These are phyloP conservation scores for Philopotamus ludificatus DNA, from an alignment of 1,140 invertebrate species.

Conservation along the genomic window DNA sequence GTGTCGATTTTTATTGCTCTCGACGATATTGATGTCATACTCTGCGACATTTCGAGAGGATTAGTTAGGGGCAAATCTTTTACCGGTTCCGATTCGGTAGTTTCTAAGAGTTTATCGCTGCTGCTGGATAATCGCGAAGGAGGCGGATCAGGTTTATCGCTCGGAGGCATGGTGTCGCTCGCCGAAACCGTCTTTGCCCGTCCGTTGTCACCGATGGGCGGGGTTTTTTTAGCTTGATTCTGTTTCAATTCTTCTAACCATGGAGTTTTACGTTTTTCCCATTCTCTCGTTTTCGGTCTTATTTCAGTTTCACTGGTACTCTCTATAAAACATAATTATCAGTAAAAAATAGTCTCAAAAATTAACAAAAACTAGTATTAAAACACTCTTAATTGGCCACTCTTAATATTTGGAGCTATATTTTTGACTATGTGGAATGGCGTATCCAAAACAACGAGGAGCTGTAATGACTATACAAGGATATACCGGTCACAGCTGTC, in stretches of 20 bases:
- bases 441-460: too few species aligned
- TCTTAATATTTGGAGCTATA: not conserved
- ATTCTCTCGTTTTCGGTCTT: conserved; percentile 56
- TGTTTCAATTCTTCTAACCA: conserved; percentile 69
- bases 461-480: too few species aligned
- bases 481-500: too few species aligned
- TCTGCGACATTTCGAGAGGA: conserved; percentile 55
- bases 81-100: conserved; percentile 49
- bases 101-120: conserved; percentile 48
- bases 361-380: not conserved
- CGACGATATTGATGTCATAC: conserved; percentile 54
- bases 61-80: conserved; percentile 45
- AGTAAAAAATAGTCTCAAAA: too few species aligned
- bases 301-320: conserved; percentile 27
- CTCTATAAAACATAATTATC: too few species aligned
- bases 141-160: conserved; percentile 40
- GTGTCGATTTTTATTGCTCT: conserved; percentile 51
- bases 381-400: too few species aligned
- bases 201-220: conserved; percentile 45
- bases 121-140: conserved; percentile 29
- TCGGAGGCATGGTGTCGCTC: conserved; percentile 40
- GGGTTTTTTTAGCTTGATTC: conserved; percentile 63
- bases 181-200: conserved; percentile 47
- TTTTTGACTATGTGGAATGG: too few species aligned
- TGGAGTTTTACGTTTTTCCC: conserved; percentile 64